Evolutionary conservation across 1,140 invertebrate genomes (phyloP).

Genomic region (Zaprionus tsacasi): DNA sequence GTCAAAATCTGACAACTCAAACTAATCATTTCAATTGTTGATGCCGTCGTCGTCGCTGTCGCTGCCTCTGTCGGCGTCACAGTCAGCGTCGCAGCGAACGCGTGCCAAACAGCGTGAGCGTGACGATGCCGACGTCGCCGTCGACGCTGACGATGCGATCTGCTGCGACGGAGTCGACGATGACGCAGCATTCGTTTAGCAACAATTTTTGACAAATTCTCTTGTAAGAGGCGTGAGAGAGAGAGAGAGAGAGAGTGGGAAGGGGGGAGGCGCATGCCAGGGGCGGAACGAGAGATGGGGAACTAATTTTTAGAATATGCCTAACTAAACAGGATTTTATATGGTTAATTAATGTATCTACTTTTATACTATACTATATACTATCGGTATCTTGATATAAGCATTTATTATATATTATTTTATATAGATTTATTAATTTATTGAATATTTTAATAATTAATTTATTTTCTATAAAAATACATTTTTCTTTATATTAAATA

Average conservation of each 20-base stretch:
- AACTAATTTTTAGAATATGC: neutral
- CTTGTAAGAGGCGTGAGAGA: neutral
- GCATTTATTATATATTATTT: too few relatives aligned
- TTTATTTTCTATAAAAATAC: too few relatives aligned
- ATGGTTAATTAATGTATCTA: too few relatives aligned
- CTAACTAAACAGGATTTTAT: too few relatives aligned
- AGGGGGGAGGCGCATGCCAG: neutral
- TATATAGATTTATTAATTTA: too few relatives aligned
- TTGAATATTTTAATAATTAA: too few relatives aligned
- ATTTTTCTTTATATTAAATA: too few relatives aligned
- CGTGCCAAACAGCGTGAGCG: conserved; percentile 66
- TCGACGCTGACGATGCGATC: conserved; percentile 16
- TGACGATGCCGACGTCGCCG: conserved; percentile 55
- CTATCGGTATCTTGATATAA: too few relatives aligned
- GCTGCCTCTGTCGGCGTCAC: conserved; percentile 16
- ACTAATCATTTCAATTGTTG: conserved; percentile 71
- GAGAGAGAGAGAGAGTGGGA: too few relatives aligned
- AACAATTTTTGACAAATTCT: conserved; percentile 36
- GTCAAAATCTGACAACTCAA: conserved; percentile 76
- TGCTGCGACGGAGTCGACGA: conserved; percentile 2
- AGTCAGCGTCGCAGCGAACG: conserved; percentile 49
- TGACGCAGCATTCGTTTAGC: conserved; percentile 42
- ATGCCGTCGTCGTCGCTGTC: conserved; percentile 1
- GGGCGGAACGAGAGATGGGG: neutral
- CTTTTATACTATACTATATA: too few relatives aligned